These are phyloP conservation scores for Chroicocephalus ridibundus DNA, from an alignment of 2,113 vertebrate species.

Conservation along the genomic window DNA sequence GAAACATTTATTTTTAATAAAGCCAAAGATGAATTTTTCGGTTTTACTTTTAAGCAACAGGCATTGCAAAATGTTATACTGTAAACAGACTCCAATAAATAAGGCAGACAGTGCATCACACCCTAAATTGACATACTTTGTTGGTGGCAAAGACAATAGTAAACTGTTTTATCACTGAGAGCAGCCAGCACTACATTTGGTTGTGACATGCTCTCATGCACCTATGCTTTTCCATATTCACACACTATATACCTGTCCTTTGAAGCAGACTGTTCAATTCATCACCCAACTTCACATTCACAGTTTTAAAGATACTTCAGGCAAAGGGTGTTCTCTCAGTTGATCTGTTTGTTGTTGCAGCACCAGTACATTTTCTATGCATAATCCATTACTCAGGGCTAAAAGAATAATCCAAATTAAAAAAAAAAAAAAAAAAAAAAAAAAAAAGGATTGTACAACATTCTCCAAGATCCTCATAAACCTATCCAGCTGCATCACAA, in stretches of 20 bases:
- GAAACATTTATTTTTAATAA: neutral
- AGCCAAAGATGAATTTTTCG: neutral
- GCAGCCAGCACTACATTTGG: constrained; percentile 4
- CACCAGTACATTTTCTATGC: neutral
- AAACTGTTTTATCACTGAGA: constrained; percentile 43
- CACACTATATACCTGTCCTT: constrained; percentile 51
- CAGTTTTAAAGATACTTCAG: constrained; percentile 30
- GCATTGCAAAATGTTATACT: neutral
- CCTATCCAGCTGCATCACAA: neutral
- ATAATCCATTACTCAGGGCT: constrained; percentile 16
- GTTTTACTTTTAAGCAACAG: neutral
- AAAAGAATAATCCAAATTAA: neutral
- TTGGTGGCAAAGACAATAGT: neutral
- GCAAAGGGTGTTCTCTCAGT: constrained; percentile 21
- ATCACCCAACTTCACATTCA: constrained; percentile 46
- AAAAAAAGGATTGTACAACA: neutral
- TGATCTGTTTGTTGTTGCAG: constrained; percentile 29
- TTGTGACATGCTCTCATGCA: constrained; percentile 4
- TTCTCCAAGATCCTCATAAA: neutral
- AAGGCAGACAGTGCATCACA: neutral
- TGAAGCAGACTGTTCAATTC: constrained; percentile 45
- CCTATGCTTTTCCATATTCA: constrained; percentile 53
- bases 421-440: neutral
- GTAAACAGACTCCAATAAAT: neutral
- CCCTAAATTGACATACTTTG: neutral